phyloP scores from a whole-genome alignment of 2,888 invertebrate species.

The Nomada flava region DNA sequence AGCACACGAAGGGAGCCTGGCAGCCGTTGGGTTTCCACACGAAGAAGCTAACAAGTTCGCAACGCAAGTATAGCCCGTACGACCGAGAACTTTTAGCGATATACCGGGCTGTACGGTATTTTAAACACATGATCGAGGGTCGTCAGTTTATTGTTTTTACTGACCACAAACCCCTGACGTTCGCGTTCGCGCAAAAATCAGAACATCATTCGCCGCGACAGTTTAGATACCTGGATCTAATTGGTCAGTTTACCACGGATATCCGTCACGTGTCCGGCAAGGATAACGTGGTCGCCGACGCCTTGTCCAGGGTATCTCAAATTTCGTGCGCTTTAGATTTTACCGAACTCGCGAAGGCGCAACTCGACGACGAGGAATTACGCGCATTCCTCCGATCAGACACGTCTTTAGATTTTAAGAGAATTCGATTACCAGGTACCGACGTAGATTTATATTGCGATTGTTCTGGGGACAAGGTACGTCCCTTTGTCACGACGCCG shows the following conservation, averaged over 20 bases:
- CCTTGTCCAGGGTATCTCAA: not conserved
- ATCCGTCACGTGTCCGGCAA: conserved; percentile 6
- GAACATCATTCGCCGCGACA: not conserved
- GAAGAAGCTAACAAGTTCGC: not conserved
- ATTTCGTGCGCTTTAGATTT: not conserved
- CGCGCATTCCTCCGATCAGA: too few relatives aligned
- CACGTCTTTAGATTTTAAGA: too few relatives aligned
- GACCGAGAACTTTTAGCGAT: conserved; percentile 10
- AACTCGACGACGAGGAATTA: not conserved
- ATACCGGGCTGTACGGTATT: not conserved
- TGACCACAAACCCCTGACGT: not conserved
- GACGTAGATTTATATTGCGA: too few relatives aligned
- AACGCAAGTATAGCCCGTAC: not conserved
- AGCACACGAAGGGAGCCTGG: too few relatives aligned
- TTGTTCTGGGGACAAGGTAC: too few relatives aligned
- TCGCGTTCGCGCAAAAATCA: conserved; percentile 1
- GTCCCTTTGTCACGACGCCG: too few relatives aligned
- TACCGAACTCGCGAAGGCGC: not conserved
- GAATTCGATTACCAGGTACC: too few relatives aligned
- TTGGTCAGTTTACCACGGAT: not conserved
- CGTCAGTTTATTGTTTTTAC: not conserved
- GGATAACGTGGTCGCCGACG: conserved; percentile 4
- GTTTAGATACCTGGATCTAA: not conserved
- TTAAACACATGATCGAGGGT: conserved; percentile 8
- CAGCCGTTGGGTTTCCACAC: not conserved